These are phyloP conservation scores for Keiferia lycopersicella DNA, from an alignment of 2,888 invertebrate genomes.

Conservation along the genomic window DNA sequence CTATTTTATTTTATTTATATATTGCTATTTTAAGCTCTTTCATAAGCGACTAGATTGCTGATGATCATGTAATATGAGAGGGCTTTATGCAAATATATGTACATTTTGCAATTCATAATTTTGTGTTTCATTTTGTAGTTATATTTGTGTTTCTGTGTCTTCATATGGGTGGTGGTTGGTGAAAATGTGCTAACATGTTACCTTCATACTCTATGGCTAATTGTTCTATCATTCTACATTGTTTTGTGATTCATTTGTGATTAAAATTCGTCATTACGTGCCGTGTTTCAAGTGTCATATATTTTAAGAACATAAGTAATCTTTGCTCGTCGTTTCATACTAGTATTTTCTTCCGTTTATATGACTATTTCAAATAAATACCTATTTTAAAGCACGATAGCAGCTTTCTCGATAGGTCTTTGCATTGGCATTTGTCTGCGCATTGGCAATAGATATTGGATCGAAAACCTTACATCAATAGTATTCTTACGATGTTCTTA, in stretches of 20 bases:
- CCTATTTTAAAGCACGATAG: no score
- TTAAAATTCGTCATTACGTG: neutral
- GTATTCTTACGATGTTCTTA: neutral
- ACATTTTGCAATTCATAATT: neutral
- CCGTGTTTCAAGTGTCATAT: constrained; percentile 12
- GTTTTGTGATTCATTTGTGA: constrained; percentile 32
- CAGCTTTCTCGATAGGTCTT: no score
- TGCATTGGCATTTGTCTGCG: no score
- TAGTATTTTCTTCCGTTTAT: no score
- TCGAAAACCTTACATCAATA: no score
- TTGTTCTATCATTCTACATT: constrained; percentile 62
- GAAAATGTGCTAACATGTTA: constrained; percentile 80
- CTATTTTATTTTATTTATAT: neutral
- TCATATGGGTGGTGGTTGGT: constrained; percentile 78
- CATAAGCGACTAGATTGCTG: neutral
- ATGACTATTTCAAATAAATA: no score
- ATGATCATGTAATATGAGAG: neutral
- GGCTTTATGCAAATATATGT: constrained; percentile 7
- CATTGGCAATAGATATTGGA: no score
- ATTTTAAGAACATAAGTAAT: neutral
- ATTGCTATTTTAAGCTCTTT: constrained; percentile 3
- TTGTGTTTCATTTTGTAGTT: constrained; percentile 16
- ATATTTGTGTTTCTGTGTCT: constrained; percentile 35
- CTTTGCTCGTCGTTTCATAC: no score
- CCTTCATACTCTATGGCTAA: constrained; percentile 79